Evolutionary conservation across 2,113 vertebrate species (phyloP).

Genomic region (Heterochromis multidens): DNA sequence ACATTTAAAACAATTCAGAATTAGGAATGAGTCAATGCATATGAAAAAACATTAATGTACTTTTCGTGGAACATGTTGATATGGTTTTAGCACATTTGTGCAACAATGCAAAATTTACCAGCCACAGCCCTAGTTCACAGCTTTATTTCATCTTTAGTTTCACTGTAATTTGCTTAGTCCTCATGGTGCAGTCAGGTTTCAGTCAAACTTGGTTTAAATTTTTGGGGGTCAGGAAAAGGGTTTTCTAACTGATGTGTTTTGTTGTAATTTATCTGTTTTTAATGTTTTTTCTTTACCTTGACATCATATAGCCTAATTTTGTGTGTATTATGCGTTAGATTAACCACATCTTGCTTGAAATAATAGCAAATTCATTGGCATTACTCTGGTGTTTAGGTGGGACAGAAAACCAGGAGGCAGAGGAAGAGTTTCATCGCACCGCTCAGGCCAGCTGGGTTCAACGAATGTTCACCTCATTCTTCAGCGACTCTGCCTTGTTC

Average conservation of each 20-base stretch:
- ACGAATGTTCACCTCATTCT: constrained; percentile 88
- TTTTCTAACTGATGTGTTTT: background rate
- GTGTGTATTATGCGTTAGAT: background rate
- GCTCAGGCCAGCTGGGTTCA: constrained; percentile 91
- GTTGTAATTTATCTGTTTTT: background rate
- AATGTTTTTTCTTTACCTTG: background rate
- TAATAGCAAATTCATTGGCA: background rate
- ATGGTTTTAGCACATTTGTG: background rate
- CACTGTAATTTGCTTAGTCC: too few relatives aligned
- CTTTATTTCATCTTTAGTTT: background rate
- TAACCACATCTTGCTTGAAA: background rate
- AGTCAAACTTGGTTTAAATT: background rate
- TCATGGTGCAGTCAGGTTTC: background rate
- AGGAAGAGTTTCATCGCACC: constrained; percentile 73
- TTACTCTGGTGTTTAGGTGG: constrained; percentile 66
- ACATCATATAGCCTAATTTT: background rate
- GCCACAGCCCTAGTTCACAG: background rate
- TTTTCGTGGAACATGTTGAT: fast-evolving
- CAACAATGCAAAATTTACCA: background rate
- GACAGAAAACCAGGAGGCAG: constrained; percentile 76
- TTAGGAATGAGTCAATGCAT: background rate
- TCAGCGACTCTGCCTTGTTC: constrained; percentile 88
- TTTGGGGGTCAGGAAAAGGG: background rate
- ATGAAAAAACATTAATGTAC: background rate
- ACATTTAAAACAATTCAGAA: fast-evolving